Evolutionary conservation across 2,797 vertebrate species (phyloP).

Genomic region (Ciconia nigra): DNA sequence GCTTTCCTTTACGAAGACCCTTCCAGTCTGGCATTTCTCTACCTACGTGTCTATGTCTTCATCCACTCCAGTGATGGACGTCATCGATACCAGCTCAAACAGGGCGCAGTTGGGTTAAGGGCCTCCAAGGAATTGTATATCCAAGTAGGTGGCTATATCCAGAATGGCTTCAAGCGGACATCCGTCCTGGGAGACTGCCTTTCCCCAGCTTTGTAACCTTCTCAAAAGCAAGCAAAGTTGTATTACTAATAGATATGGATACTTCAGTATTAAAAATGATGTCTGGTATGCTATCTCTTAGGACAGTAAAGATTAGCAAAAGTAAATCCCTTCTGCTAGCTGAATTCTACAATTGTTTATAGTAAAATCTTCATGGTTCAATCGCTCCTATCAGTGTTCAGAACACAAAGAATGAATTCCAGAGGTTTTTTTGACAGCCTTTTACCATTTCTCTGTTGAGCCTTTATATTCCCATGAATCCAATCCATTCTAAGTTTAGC

Average conservation of each 20-base stretch:
- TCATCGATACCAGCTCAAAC: too few species aligned
- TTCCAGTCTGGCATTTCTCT: not conserved
- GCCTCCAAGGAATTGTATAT: not conserved
- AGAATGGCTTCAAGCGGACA: not conserved
- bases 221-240: not conserved
- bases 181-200: not conserved
- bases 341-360: not conserved
- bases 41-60: not conserved
- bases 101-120: accelerated
- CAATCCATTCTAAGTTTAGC: not conserved
- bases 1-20: not conserved
- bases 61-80: not conserved
- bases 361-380: not conserved
- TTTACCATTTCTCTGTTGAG: not conserved
- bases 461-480: not conserved
- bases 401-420: not conserved
- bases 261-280: not conserved
- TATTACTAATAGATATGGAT: not conserved
- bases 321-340: not conserved
- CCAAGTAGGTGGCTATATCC: not conserved
- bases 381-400: not conserved
- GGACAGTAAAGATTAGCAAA: not conserved
- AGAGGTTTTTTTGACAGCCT: not conserved
- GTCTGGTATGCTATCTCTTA: not conserved
- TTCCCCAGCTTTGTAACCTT: not conserved